phyloP scores from a whole-genome alignment of 1,140 invertebrate species.

The Drosophila ercepeae region DNA sequence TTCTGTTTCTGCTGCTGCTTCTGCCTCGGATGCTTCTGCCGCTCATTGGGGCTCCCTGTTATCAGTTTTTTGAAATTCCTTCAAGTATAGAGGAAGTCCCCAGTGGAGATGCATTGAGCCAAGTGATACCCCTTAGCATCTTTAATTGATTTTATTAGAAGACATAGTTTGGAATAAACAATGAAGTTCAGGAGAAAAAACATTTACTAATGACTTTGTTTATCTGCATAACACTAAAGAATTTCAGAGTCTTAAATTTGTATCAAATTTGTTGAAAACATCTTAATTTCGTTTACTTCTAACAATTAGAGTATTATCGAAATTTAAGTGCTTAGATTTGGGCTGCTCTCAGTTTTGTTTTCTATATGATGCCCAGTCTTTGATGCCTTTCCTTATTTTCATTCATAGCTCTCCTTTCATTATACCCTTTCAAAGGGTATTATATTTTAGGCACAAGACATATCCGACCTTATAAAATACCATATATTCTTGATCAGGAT shows the following conservation, averaged over 20 bases:
- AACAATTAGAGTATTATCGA: background rate
- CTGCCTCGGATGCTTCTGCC: too few relatives aligned
- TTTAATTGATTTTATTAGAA: background rate
- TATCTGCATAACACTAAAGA: too few relatives aligned
- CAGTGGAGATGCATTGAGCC: constrained; percentile 3
- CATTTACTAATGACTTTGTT: too few relatives aligned
- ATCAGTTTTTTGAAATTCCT: constrained; percentile 64
- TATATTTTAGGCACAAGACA: too few relatives aligned
- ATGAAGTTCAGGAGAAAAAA: background rate
- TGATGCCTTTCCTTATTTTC: background rate
- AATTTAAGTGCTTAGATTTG: background rate
- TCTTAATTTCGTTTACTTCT: too few relatives aligned
- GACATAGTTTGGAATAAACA: background rate
- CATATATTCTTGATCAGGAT: too few relatives aligned
- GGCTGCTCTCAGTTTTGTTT: background rate
- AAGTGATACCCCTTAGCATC: constrained; percentile 1
- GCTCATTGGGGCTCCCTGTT: constrained; percentile 31
- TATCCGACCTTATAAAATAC: too few relatives aligned
- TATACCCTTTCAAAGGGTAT: background rate
- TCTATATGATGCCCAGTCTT: background rate
- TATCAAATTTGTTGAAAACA: too few relatives aligned
- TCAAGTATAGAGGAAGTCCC: constrained; percentile 4
- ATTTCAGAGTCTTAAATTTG: too few relatives aligned
- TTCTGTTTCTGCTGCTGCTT: too few relatives aligned
- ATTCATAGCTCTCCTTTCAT: too few relatives aligned